These are phyloP conservation scores for Sapajus apella DNA, from an alignment of 2,113 vertebrate species.

Conservation along the genomic window DNA sequence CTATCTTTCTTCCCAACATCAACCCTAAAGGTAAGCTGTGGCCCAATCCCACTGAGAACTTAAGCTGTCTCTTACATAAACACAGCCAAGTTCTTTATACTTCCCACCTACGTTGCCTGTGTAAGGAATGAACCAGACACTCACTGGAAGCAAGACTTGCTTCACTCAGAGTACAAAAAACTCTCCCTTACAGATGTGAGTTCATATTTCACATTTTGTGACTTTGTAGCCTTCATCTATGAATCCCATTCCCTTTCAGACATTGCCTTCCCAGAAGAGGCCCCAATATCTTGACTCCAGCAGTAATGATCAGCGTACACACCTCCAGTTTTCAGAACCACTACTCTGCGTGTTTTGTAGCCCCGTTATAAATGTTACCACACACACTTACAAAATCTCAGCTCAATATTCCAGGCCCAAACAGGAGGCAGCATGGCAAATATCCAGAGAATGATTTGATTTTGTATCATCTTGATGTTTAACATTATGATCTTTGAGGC, in stretches of 20 bases:
- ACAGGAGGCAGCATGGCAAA: background rate
- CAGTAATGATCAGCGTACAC: background rate
- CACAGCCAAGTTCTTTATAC: background rate
- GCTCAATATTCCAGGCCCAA: background rate
- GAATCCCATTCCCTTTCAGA: background rate
- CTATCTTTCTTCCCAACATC: background rate
- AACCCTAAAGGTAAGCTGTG: background rate
- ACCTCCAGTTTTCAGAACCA: background rate
- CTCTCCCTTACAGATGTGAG: background rate
- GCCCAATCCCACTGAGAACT: background rate
- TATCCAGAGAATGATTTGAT: background rate
- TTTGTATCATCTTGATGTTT: background rate
- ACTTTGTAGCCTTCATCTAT: background rate
- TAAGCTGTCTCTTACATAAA: background rate
- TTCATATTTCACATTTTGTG: background rate
- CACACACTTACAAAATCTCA: background rate
- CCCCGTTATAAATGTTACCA: background rate
- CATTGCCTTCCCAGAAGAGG: background rate
- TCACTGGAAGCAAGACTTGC: background rate
- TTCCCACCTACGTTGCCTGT: background rate
- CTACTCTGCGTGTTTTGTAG: background rate
- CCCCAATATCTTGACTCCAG: background rate
- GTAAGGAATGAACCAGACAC: background rate
- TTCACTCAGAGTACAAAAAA: background rate
- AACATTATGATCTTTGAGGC: background rate